A percentile compares a stretch with the other conserved stretches of the same genome.
These are phyloP conservation scores for Elegia similella DNA, from an alignment of 2,888 invertebrate genomes.

Conservation along the genomic window DNA sequence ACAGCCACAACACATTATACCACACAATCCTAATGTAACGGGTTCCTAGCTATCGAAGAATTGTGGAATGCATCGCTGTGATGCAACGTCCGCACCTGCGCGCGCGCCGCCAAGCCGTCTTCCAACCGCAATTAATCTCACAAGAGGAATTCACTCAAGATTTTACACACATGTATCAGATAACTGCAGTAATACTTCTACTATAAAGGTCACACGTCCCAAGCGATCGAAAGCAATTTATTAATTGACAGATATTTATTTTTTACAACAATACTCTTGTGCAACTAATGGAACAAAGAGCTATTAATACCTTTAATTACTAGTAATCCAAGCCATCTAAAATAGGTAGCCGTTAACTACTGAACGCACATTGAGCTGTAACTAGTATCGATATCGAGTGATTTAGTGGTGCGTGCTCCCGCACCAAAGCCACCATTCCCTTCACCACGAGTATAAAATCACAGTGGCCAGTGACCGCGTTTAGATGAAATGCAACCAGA, in stretches of 20 bases:
- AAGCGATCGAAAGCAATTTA: background rate
- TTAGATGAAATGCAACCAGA: slow-evolving; percentile 39
- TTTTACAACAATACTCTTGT: background rate
- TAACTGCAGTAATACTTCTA: background rate
- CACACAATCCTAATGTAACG: slow-evolving; percentile 10
- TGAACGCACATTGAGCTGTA: slow-evolving; percentile 41
- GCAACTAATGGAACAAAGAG: slow-evolving; percentile 14
- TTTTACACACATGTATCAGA: slow-evolving; percentile 33
- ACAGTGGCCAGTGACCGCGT: slow-evolving; percentile 40
- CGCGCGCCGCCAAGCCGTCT: slow-evolving; percentile 68
- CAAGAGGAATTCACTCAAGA: slow-evolving; percentile 53
- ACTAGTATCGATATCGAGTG: slow-evolving; percentile 46
- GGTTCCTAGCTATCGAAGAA: slow-evolving; percentile 13
- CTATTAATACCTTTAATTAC: slow-evolving; percentile 12
- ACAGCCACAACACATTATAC: slow-evolving; percentile 5
- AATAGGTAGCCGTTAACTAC: slow-evolving; percentile 33
- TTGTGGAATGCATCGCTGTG: slow-evolving; percentile 51
- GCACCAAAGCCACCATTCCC: slow-evolving; percentile 30
- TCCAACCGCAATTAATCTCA: slow-evolving; percentile 58
- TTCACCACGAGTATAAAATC: slow-evolving; percentile 37
- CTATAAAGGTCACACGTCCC: background rate
- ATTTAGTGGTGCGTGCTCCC: slow-evolving; percentile 46
- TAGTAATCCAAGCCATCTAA: slow-evolving; percentile 20
- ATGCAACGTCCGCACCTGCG: slow-evolving; percentile 62
- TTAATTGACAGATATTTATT: slow-evolving; percentile 9